Conservation (phyloP, 2,888 invertebrate species). For the Drosophila antonietae region DNA sequence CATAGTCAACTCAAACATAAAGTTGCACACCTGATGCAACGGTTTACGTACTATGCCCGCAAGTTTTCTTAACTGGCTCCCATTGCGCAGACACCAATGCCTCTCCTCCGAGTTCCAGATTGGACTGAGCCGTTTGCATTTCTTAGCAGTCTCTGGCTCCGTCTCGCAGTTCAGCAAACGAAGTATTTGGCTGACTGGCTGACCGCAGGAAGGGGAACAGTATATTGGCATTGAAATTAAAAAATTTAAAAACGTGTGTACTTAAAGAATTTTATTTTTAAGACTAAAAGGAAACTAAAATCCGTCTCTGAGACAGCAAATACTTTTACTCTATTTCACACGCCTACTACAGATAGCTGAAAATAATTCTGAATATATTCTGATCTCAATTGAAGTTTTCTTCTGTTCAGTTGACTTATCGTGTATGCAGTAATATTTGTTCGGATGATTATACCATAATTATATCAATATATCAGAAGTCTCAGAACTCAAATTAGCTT, state of each 20-base stretch:
- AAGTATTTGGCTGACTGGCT: conserved; percentile 11
- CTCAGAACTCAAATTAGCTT: not conserved
- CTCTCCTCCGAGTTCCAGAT: conserved; percentile 26
- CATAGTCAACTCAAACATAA: conserved; percentile 46
- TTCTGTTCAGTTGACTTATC: not conserved
- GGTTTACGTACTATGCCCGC: conserved; percentile 21
- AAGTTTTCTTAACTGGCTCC: conserved; percentile 14
- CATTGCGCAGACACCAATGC: conserved; percentile 45
- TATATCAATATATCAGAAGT: not conserved
- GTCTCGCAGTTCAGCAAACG: conserved; percentile 18
- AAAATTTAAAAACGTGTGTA: conserved; percentile 11
- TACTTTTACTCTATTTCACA: not conserved
- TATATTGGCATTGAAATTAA: conserved; percentile 16
- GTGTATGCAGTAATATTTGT: no score
- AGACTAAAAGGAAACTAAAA: conserved; percentile 7
- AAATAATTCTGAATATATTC: not conserved
- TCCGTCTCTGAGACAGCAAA: not conserved
- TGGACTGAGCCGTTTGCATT: conserved; percentile 7
- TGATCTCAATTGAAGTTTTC: not conserved
- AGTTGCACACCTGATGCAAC: conserved; percentile 24
- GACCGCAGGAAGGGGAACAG: conserved; percentile 32
- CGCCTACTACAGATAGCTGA: not conserved
- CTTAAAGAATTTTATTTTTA: conserved; percentile 23
- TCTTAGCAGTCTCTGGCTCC: conserved; percentile 4
- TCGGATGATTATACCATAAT: no score